Base-by-base conservation (phyloP, 2,797 vertebrate species). In the Paedocypris micromegethes region DNA sequence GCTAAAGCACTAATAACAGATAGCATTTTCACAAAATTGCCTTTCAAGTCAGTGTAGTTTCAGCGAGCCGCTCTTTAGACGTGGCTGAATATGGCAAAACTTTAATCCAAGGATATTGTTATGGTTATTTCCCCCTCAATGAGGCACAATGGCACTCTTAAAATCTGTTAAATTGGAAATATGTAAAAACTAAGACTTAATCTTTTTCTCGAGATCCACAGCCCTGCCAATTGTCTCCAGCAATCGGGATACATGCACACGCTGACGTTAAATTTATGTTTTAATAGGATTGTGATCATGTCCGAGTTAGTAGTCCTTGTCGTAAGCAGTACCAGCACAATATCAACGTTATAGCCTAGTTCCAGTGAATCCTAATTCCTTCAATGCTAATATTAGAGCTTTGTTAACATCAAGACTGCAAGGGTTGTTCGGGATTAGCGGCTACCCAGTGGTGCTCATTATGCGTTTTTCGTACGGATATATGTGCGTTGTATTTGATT, bases 1-100 rank as follows among this genome's bases (percentile, higher is more conserved):
- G 83, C 78, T 81, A 69, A 73, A 77, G 51, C 62, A 68, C 77
- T 87, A 85, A 83, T 86, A 86, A 84, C 75, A 77, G 82, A 84
- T 66, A 44, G n/a, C 5, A 66, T 51, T 54, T 61, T n/a, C 64
- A 72, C 77, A 77, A 64, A 74, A 23, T 23, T 23, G 23, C 23
- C 23, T 23, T 23, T 23, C 23, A 73, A 70, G 75, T 67, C 46
- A 77, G 83, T 78, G 81, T 84, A 79, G 79, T 80, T 61, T 41
- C 50, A 42, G 8, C 23, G 81, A 83, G 78, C 70, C 73, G 77
- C 78, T 81, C 48, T 63, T 64, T 23, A 23, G 54, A 39, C 37
- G 37, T 47, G 55, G 53, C 53, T 38, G 43, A 45, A 0, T 49
- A 51, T 37, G 60, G 5, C 49, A 3, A 37, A 66, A 60, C 56